phyloP scores from a whole-genome alignment of 1,140 invertebrate genomes.

The Drosophila rufa region DNA sequence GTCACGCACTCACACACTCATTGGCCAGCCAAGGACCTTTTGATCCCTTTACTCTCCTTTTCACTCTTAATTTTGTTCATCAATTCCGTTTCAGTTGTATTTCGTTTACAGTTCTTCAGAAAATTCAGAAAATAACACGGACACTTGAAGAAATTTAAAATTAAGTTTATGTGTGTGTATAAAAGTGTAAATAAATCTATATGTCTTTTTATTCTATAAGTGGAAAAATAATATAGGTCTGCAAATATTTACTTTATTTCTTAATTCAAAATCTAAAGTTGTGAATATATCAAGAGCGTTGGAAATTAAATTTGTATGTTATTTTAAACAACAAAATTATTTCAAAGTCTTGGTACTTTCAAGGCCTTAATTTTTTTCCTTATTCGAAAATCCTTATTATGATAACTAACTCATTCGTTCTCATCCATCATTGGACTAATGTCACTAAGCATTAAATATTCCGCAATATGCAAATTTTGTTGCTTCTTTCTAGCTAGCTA shows the following conservation, averaged over 20 bases:
- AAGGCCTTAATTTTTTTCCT: background rate
- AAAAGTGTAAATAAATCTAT: background rate
- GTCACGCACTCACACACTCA: constrained; percentile 19
- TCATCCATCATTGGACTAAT: constrained; percentile 21
- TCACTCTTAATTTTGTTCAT: background rate
- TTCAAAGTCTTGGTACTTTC: background rate
- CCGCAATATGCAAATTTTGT: constrained; percentile 15
- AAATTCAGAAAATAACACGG: background rate
- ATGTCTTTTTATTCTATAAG: no score
- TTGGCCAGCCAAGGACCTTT: constrained; percentile 3
- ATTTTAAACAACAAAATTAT: background rate
- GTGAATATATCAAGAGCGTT: no score
- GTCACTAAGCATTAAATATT: background rate
- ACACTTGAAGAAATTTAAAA: background rate
- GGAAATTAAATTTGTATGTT: background rate
- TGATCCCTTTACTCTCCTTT: constrained; percentile 12
- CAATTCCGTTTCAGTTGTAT: background rate
- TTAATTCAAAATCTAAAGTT: no score
- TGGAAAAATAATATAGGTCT: no score
- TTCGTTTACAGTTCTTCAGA: background rate
- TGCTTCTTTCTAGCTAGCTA: background rate
- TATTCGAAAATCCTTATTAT: background rate
- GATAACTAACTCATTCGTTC: background rate
- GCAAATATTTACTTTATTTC: no score
- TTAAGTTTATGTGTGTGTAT: background rate